These are phyloP conservation scores for Rutilus rutilus DNA, from an alignment of 2,113 vertebrate species.

Conservation along the genomic window DNA sequence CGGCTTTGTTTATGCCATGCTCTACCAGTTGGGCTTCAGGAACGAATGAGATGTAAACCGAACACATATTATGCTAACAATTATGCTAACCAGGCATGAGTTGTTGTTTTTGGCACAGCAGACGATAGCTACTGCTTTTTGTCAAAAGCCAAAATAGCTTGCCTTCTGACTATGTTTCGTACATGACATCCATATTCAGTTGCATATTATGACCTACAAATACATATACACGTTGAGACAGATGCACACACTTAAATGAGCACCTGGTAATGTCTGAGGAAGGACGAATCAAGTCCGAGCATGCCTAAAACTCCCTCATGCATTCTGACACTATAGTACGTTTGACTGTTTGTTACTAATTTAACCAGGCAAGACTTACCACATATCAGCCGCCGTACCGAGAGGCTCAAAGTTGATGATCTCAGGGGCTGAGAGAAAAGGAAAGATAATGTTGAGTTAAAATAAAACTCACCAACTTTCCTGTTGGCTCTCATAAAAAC, in stretches of 20 bases:
- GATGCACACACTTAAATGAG: not conserved
- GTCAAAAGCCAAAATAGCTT: slow-evolving; percentile 10
- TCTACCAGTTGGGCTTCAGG: not conserved
- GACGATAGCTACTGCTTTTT: not conserved
- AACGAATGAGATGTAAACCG: slow-evolving; percentile 6
- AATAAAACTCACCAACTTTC: not conserved
- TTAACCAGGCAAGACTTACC: slow-evolving; percentile 67
- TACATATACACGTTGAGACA: not conserved
- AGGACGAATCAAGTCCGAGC: slow-evolving; percentile 28
- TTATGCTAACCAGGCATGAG: not conserved
- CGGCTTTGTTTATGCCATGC: not conserved
- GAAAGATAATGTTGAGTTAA: not conserved
- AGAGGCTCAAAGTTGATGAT: slow-evolving; percentile 78
- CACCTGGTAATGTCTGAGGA: not conserved
- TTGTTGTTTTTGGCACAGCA: not conserved
- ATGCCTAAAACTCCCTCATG: slow-evolving; percentile 12
- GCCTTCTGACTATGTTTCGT: not conserved
- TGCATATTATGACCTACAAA: not conserved
- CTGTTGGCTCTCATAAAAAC: not conserved
- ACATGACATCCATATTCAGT: not conserved
- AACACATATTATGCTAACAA: not conserved
- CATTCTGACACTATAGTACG: not conserved
- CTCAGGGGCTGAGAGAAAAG: slow-evolving; percentile 71
- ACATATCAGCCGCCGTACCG: slow-evolving; percentile 78
- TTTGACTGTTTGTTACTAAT: slow-evolving; percentile 21